phyloP scores from a whole-genome alignment of 2,888 invertebrate genomes.

The Pimpla rufipes region DNA sequence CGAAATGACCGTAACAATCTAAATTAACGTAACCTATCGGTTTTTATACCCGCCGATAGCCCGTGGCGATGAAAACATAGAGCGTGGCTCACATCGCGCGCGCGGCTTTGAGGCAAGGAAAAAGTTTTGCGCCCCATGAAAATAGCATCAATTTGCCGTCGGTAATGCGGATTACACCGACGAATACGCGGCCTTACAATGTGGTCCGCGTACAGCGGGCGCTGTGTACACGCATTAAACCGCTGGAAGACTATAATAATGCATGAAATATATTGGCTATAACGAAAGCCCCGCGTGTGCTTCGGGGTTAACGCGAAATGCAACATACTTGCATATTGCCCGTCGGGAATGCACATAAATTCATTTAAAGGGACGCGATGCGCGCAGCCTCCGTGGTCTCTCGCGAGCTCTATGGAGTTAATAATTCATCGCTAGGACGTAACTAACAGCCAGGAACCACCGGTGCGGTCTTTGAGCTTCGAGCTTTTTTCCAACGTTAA shows the following conservation, averaged over 20 bases:
- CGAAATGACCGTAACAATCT: slow-evolving; percentile 37
- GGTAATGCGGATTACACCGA: slow-evolving; percentile 25
- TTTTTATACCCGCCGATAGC: slow-evolving; percentile 43
- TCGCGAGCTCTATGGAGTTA: slow-evolving; percentile 14
- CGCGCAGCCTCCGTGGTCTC: not conserved
- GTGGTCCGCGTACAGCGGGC: not conserved
- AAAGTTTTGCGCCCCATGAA: slow-evolving; percentile 36
- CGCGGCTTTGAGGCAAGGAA: not conserved
- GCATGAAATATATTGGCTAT: slow-evolving; percentile 45
- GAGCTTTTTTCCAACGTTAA: too few relatives aligned
- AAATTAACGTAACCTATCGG: slow-evolving; percentile 47
- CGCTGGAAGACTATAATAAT: slow-evolving; percentile 43
- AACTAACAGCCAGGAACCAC: too few relatives aligned
- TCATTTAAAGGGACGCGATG: slow-evolving; percentile 53
- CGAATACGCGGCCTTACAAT: slow-evolving; percentile 30
- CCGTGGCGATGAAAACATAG: slow-evolving; percentile 47
- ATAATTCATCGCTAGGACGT: slow-evolving; percentile 48
- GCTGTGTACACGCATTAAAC: slow-evolving; percentile 15
- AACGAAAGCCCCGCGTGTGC: slow-evolving; percentile 15
- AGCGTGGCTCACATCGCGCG: not conserved
- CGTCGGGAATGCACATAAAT: slow-evolving; percentile 56
- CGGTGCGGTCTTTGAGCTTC: too few relatives aligned
- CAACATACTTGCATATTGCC: slow-evolving; percentile 49
- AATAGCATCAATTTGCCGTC: slow-evolving; percentile 42
- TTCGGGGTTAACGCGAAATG: slow-evolving; percentile 5